Base-by-base conservation (phyloP, 2,888 invertebrate genomes). In the Dicranocentrus wangi region DNA sequence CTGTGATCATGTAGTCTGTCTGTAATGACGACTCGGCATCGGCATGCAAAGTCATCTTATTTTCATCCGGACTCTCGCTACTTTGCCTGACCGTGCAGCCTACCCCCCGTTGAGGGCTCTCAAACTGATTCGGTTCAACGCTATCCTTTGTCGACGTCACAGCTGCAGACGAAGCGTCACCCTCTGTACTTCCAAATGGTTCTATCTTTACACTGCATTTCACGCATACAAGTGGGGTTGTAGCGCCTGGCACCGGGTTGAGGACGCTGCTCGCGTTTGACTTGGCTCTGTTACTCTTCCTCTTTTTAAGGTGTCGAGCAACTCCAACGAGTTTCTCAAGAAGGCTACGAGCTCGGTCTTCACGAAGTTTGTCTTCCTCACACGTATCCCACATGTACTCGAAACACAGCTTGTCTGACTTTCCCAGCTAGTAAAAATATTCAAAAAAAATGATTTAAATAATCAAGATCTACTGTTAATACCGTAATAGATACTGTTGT, bases 341-440 rank as follows among this genome's bases (percentile, higher is more conserved):
- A 65, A 86, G 68, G 27, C 70, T 79, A 5, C 69, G 66, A 25
- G 80, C 70, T 55, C 82, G 47, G 8, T 80, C 71, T 5, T 81
- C 81, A 17, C 69, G 17, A 32, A 82, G 63, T 17, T 53, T 66
- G 13, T 81, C 80, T 51, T 83, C 83, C 23, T 85, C 83, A 17
- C 78, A 81, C 3, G 82, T 75, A 69, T 87, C 88, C 89, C 89
- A 90, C 23, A 88, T 88, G 86, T 90, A 90, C 82, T 90, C 89
- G 63, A 90, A 87, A 28, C 87, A 85, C 17, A 90, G 84, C 66
- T 88, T 88, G 19, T 87, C 87, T 17, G 89, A 88, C 42, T 88
- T 87, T 2, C 89, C 89, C 73, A 89, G 86, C 87, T 87, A n/a
- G 42, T 63, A 19, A 53, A 75, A 43, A 71, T 65, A 60, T 28